A percentile compares a stretch with the other conserved stretches of the same genome.
These are phyloP conservation scores for Eutolmus rufibarbis DNA, from an alignment of 2,888 invertebrate genomes.

Conservation along the genomic window DNA sequence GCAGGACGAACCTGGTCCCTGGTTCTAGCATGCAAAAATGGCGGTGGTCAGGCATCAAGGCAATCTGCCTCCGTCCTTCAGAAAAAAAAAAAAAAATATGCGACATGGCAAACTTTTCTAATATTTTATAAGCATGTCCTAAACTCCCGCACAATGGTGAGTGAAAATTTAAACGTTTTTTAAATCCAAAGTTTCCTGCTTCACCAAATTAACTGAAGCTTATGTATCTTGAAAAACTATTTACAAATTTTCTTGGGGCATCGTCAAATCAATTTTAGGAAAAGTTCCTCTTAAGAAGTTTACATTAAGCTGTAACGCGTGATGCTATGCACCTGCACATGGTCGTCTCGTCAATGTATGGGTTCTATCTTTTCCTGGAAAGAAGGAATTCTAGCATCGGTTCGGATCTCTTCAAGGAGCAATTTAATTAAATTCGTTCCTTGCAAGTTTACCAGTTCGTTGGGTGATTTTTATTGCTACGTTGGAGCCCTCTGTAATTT, in stretches of 20 bases:
- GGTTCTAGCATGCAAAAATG: background rate
- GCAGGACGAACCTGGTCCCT: background rate
- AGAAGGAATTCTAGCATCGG: background rate
- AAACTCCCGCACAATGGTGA: background rate
- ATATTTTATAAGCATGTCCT: background rate
- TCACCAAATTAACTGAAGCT: background rate
- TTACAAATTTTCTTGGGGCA: background rate
- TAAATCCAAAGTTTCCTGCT: background rate
- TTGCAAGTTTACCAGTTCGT: background rate
- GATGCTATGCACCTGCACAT: background rate
- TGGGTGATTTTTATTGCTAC: background rate
- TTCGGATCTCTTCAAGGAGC: background rate
- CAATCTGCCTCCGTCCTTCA: background rate
- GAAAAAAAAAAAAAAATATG: background rate
- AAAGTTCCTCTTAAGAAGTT: background rate
- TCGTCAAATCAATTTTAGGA: background rate
- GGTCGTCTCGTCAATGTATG: background rate
- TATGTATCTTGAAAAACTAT: background rate
- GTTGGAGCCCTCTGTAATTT: background rate
- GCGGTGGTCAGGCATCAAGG: background rate
- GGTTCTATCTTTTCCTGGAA: background rate
- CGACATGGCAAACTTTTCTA: background rate
- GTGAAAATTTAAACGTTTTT: background rate
- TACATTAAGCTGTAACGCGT: background rate
- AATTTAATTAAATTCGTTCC: background rate